Percentiles rank a stretch among this genome's conserved stretches.
These are phyloP conservation scores for Galbula dea DNA, from an alignment of 2,113 vertebrate genomes.

Conservation along the genomic window DNA sequence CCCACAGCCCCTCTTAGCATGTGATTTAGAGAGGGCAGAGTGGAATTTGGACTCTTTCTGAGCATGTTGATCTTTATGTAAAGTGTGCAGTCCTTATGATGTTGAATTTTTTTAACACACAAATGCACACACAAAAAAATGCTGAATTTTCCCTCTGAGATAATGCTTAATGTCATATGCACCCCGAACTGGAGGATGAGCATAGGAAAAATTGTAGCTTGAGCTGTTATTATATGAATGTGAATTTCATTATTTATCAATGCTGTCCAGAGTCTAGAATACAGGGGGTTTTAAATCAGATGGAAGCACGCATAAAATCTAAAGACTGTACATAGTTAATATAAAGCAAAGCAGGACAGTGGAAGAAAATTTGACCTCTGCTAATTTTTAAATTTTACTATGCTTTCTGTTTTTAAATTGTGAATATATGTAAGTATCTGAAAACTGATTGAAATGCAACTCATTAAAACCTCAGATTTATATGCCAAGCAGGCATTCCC, in stretches of 20 bases:
- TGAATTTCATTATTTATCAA: not conserved
- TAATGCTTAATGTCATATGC: not conserved
- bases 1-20: not conserved
- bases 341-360: not conserved
- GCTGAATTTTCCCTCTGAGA: not conserved
- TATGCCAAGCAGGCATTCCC: not conserved
- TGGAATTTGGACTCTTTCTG: not conserved
- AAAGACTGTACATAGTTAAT: not conserved
- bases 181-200: not conserved
- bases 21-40: not conserved
- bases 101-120: not conserved
- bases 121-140: not conserved
- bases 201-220: not conserved
- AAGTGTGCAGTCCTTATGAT: not conserved
- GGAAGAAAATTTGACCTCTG: not conserved
- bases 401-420: not conserved
- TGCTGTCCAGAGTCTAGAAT: not conserved
- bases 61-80: not conserved
- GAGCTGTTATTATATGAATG: not conserved
- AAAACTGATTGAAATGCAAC: not conserved
- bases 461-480: not conserved
- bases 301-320: not conserved
- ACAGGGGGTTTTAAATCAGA: not conserved
- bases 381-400: not conserved
- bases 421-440: fast-evolving